Evolutionary conservation across 1,140 invertebrate genomes (phyloP), one percentile per base, ranked within the genome.

Genomic region (Meloidogyne floridensis): DNA sequence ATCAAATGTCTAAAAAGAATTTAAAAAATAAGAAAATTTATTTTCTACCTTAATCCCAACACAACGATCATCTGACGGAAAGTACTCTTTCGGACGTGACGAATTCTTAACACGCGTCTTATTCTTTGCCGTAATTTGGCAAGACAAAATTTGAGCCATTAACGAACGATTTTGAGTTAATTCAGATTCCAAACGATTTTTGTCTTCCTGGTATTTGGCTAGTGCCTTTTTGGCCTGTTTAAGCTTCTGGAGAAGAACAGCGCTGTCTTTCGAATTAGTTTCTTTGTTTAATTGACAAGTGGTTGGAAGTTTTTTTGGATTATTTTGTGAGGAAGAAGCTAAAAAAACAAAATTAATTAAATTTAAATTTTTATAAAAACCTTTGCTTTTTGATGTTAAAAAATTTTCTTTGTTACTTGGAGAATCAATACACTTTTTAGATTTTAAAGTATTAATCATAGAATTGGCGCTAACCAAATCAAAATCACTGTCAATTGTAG

Each of bases 401-500:
- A 15, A 59, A 65, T 65, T 65, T n/a, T 65, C 15, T 65, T 65
- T n/a, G 3, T 65, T 65, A 65, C n/a, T 65, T 6, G 59, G 6
- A 65, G 15, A 65, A 3, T 15, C 11, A 59, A 15, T 59, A 65
- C n/a, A n/a, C 4, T 65, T n/a, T 7, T 7, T 5, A 0, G 0
- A n/a, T 65, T 15, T 18, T 6, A 65, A n/a, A 65, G 10, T 65
- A 15, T 65, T 65, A 65, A 65, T 65, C 59, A 65, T 15, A 3
- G n/a, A 18, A n/a, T 6, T 5, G 0, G 59, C 59, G 10, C 10
- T 65, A n/a, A 65, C 10, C 4, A 59, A 15, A n/a, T 65, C 59
- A n/a, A 65, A 65, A 65, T n/a, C 59, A 65, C 15, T 65, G 59
- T 65, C n/a, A 65, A 65, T 65, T 65, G 59, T n/a, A 7, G 59